Conservation (phyloP, 2,888 invertebrate genomes). For the Lacanobia wlatinum region DNA sequence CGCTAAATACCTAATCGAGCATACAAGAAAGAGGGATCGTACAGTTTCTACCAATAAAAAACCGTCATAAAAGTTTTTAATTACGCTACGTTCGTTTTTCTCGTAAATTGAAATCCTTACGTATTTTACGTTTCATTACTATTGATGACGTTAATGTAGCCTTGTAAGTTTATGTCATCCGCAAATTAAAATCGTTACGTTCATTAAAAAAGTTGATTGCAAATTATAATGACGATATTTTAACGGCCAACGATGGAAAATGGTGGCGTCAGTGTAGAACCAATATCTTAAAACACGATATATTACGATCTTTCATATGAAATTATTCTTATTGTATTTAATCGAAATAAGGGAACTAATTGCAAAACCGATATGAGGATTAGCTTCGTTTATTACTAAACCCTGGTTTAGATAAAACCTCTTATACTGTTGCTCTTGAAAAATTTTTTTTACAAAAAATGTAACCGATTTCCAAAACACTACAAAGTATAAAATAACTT, state of each 20-base stretch:
- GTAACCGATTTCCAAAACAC: too few relatives aligned
- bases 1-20: slow-evolving; percentile 40
- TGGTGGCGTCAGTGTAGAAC: slow-evolving; percentile 11
- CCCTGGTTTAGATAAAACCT: not conserved
- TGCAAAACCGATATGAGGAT: slow-evolving; percentile 1
- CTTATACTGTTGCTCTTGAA: not conserved
- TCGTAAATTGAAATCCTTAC: slow-evolving; percentile 3
- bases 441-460: too few relatives aligned
- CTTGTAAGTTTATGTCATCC: slow-evolving; percentile 18
- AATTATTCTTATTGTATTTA: slow-evolving; percentile 12
- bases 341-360: slow-evolving; percentile 9
- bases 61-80: slow-evolving; percentile 6
- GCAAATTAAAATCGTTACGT: slow-evolving; percentile 27
- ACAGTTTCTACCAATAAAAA: not conserved
- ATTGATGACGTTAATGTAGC: slow-evolving; percentile 27
- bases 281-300: slow-evolving; percentile 8
- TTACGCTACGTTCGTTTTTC: slow-evolving; percentile 3
- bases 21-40: not conserved
- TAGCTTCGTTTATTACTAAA: slow-evolving; percentile 1
- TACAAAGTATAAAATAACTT: too few relatives aligned
- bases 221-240: slow-evolving; percentile 24
- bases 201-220: slow-evolving; percentile 22
- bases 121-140: slow-evolving; percentile 20
- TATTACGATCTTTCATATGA: slow-evolving; percentile 3
- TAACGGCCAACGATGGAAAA: not conserved